Base-by-base conservation (phyloP, 2,113 vertebrate species). In the Brachypodius melanocephalos region DNA sequence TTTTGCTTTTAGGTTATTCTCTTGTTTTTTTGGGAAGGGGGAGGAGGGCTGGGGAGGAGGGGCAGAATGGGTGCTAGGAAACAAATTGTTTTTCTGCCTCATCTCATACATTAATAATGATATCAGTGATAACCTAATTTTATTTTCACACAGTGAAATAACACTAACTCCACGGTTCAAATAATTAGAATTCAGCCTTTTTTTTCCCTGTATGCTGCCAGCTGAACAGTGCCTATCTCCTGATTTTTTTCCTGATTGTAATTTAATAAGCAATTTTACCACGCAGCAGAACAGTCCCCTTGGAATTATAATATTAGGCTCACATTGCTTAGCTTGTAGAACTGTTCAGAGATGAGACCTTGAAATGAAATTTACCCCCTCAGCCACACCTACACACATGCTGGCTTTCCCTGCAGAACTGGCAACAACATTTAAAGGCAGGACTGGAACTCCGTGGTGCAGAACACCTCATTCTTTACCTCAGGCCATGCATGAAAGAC, bases 81-180 rank as follows among this genome's bases (percentile, higher is more conserved):
- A 15, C 29, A 93, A 66, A 68, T 20, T 89, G 40, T 84, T 74
- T 94, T 97, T 95, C 90, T 91, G 88, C 88, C 59, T 88, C 90
- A 78, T 83, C 88, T 93, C 88, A 83, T 95, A 93, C 91, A 93
- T 94, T 90, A 93, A 92, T 95, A 96, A 97, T 90, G 61, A 67
- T 73, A 86, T 89, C 42, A 59, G 66, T 54, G 83, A 96, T 81
- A 97, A 87, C 68, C 55, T 88, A 95, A 93, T 97, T 96, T 95
- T 93, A 85, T 95, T 95, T 97, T 86, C 52, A 51, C 79, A 28
- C 78, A 96, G 95, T 91, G 90, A 92, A 90, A 90, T 71, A 89
- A 46, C 74, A 83, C 63, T 92, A 95, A 92, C 66, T n/a, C 31
- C 72, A 66, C 76, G 91, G 95, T 86, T 97, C 81, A 90, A 78